Evolutionary conservation across 2,888 invertebrate genomes (phyloP), one percentile per base, ranked within the genome.

Genomic region (Teleogryllus oceanicus): DNA sequence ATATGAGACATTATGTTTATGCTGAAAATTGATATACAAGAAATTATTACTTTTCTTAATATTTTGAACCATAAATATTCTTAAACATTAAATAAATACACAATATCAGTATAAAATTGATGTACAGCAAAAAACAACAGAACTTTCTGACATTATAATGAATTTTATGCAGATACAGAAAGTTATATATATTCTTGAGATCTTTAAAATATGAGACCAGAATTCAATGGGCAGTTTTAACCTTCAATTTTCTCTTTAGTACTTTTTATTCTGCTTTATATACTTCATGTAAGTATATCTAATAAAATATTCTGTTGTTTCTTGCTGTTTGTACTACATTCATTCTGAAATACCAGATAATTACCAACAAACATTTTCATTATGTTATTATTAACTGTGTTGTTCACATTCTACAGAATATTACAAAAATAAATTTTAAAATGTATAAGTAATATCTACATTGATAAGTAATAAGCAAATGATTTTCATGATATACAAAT

Each of bases 321-420:
- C n/a, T n/a, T 62, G 62, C 62, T 62, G 62, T 62, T 62, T 62
- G 37, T 37, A 37, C 37, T 62, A 62, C n/a, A 18, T 62, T 62
- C 62, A 62, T 62, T 62, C n/a, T 62, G 62, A 13, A 62, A 62
- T 62, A 62, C 10, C 62, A 62, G 62, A 62, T n/a, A 62, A 18
- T 62, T 18, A 62, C 62, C 62, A 62, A 62, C n/a, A n/a, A 62
- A 62, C 62, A 62, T 62, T n/a, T 62, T 62, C 62, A 62, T n/a
- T 18, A 62, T 62, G n/a, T 62, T 62, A 62, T n/a, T 62, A 62
- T 13, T 62, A 13, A 62, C n/a, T 18, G 16, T 62, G 62, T n/a
- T 62, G 62, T 18, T n/a, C 13, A 37, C 8, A 62, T 13, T 62
- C 62, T 62, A 62, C 13, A 62, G 62, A 62, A 62, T n/a, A 62